Base-by-base conservation (phyloP, 2,113 vertebrate species). In the Oryzias curvinotus region DNA sequence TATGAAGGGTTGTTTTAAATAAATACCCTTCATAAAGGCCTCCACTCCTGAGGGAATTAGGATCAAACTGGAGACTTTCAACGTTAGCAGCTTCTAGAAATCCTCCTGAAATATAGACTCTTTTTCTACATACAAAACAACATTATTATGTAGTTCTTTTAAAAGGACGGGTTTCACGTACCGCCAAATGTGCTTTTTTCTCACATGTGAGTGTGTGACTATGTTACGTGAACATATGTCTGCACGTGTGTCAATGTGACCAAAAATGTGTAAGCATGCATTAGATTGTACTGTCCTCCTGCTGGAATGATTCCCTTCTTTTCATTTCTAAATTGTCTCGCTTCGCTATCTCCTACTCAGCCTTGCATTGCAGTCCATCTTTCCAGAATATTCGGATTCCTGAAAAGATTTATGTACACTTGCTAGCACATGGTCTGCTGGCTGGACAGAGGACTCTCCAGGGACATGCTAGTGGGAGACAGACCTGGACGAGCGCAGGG, bases 361-460 rank as follows among this genome's bases (percentile, higher is more conserved):
- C 45, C 56, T 65, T 57, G 51, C 62, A 45, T 66, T 54, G 65
- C 59, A 60, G 66, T 74, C 69, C 65, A 50, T 55, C 51, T 26
- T 50, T 50, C 57, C 41, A 62, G 47, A 36, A 17, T 63, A 28
- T 19, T 62, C 60, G 51, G n/a, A 60, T 65, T 65, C 49, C 43
- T 54, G 62, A 62, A 66, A 30, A 17, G 51, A 68, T 19, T 4
- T 66, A 60, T 30, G 3, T 57, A 63, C 62, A 62, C 51, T 47
- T 56, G 82, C 83, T 93, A 95, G 87, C 93, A 94, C 70, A 92
- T 88, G 0, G 93, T 93, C 66, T 94, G 92, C 67, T 90, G 85
- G 83, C 89, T 91, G 84, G 90, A 92, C 80, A 91, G 84, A 8
- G 93, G 92, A 68, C 87, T 93, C 69, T 93, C 92, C 65, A 92